A percentile compares a stretch with the other conserved stretches of the same genome.
These are phyloP conservation scores for Eurystomus glaucurus DNA, from an alignment of 2,797 vertebrate genomes.

Conservation along the genomic window DNA sequence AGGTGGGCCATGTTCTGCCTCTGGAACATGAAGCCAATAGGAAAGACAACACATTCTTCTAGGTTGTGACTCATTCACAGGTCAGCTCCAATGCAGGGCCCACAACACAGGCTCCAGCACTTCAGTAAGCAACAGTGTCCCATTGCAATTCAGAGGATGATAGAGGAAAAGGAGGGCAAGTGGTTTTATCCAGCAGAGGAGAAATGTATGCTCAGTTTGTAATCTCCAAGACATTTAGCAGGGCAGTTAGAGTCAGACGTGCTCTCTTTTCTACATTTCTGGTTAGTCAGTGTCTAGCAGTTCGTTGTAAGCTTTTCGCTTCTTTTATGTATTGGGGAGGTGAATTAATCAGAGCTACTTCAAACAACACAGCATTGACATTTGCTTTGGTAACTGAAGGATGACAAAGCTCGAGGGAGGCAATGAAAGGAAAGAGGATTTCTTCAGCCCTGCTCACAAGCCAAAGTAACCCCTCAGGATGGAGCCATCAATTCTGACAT, in stretches of 20 bases:
- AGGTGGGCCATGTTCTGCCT: too few species aligned
- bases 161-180: background rate
- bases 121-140: background rate
- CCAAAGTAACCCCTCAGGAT: background rate
- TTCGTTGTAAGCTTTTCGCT: background rate
- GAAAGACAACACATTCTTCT: too few species aligned
- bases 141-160: background rate
- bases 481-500: background rate
- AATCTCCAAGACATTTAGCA: background rate
- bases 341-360: slow-evolving; percentile 1
- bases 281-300: background rate
- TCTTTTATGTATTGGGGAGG: accelerated
- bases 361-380: background rate
- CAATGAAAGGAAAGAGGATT: background rate
- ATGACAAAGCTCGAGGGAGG: background rate
- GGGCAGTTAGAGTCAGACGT: background rate
- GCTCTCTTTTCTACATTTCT: background rate
- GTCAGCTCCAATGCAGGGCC: too few species aligned
- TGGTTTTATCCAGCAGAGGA: background rate
- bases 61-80: too few species aligned
- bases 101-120: too few species aligned
- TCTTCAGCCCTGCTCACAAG: background rate
- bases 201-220: background rate
- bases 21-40: too few species aligned
- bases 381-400: slow-evolving; percentile 7